A percentile compares a stretch with the other conserved stretches of the same genome.
Conservation (phyloP, 2,797 vertebrate species). For the Gymnocypris eckloni region DNA sequence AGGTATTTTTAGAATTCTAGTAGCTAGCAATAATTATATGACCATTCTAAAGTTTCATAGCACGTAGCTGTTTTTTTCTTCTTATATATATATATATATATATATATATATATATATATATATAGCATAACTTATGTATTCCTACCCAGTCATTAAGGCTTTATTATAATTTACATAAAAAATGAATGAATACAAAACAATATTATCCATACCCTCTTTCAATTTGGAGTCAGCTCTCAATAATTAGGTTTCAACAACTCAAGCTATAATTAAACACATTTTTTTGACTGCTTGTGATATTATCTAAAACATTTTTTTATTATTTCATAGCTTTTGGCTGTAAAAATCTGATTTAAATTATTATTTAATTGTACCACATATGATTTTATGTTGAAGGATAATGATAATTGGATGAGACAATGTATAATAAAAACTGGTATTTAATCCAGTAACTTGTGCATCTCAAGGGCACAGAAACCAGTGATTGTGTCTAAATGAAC, state of each 20-base stretch:
- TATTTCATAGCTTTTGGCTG: not conserved
- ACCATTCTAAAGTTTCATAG: not conserved
- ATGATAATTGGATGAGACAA: not conserved
- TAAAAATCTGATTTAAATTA: not conserved
- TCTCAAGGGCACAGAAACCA: not conserved
- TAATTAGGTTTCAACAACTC: constrained; percentile 14
- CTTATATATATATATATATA: not conserved
- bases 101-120: not conserved
- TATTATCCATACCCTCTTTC: not conserved
- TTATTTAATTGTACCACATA: not conserved
- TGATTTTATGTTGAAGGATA: not conserved
- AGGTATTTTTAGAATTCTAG: not conserved
- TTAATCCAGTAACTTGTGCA: not conserved
- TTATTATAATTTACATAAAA: not conserved
- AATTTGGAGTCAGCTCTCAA: not conserved
- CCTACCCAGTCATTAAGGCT: not conserved
- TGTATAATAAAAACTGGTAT: not conserved
- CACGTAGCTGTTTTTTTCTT: not conserved
- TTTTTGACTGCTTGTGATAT: too few species aligned
- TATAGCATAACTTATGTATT: not conserved
- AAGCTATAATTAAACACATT: too few species aligned
- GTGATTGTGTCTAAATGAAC: not conserved
- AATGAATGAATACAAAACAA: not conserved
- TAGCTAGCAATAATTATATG: not conserved
- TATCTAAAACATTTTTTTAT: too few species aligned